Evolutionary conservation across 2,113 vertebrate species (phyloP).

Genomic region (Colinus virginianus): DNA sequence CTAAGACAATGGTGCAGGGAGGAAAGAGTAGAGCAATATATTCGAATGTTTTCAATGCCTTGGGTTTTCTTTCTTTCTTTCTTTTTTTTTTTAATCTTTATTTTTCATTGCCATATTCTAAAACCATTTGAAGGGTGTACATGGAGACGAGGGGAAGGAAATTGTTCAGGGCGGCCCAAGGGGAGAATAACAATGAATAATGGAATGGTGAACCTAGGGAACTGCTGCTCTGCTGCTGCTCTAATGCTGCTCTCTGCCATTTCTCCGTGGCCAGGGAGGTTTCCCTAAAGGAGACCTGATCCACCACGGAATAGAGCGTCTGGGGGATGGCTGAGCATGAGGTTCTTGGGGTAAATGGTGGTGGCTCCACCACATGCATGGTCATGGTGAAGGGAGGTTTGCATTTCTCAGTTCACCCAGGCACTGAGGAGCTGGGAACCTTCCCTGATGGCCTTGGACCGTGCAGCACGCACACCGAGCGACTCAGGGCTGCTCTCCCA

Average conservation of each 20-base stretch:
- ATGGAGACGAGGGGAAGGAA: constrained; percentile 34
- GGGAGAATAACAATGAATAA: constrained; percentile 55
- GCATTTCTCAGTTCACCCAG: not conserved
- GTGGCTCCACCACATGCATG: not conserved
- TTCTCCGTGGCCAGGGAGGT: not conserved
- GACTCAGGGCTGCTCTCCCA: fast-evolving
- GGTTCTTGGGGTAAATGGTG: not conserved
- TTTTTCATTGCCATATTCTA: constrained; percentile 34
- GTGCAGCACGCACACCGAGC: fast-evolving
- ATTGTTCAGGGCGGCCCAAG: not conserved
- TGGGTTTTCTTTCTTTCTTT: not conserved
- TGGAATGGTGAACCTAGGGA: not conserved
- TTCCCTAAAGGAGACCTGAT: not conserved
- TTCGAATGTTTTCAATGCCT: constrained; percentile 57
- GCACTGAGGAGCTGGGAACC: not conserved
- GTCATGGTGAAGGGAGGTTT: not conserved
- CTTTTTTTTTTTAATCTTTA: not conserved
- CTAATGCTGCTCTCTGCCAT: not conserved
- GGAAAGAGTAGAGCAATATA: constrained; percentile 55
- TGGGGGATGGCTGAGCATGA: not conserved
- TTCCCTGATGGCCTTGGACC: not conserved
- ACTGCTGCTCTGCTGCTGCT: not conserved
- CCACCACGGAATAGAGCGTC: not conserved
- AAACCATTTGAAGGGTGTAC: constrained; percentile 45
- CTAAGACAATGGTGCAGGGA: constrained; percentile 46